Evolutionary conservation across 2,797 vertebrate species (phyloP).

Genomic region (Coreius guichenoti): DNA sequence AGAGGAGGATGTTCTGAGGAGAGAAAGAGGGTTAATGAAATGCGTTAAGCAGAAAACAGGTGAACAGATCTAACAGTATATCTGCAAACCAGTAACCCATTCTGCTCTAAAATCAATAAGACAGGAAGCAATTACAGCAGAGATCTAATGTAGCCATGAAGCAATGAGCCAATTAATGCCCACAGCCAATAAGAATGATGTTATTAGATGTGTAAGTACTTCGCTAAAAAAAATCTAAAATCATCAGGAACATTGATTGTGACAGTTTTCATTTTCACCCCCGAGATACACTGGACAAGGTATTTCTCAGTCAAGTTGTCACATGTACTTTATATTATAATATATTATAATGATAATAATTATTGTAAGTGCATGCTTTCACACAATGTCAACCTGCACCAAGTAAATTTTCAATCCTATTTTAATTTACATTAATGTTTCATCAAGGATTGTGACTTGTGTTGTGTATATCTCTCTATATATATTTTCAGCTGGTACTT

Average conservation of each 20-base stretch:
- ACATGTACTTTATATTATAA: not conserved
- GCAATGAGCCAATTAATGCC: slow-evolving; percentile 45
- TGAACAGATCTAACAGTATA: slow-evolving; percentile 46
- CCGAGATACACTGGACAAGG: too few species aligned
- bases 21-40: slow-evolving; percentile 42
- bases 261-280: not conserved
- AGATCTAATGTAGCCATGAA: slow-evolving; percentile 48
- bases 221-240: not conserved
- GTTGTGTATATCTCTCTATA: not conserved
- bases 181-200: slow-evolving; percentile 11
- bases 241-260: not conserved
- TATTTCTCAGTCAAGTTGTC: not conserved
- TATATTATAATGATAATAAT: too few species aligned
- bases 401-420: not conserved
- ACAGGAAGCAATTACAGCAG: slow-evolving; percentile 51
- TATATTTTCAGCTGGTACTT: not conserved
- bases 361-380: not conserved
- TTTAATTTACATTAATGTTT: not conserved
- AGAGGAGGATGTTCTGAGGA: slow-evolving; percentile 24
- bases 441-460: not conserved
- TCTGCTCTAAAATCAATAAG: slow-evolving; percentile 45
- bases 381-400: not conserved
- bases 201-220: slow-evolving; percentile 6
- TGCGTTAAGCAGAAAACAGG: slow-evolving; percentile 40
- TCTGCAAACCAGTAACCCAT: slow-evolving; percentile 49